Evolutionary conservation across 1,140 invertebrate genomes (phyloP).

Genomic region (Drosophila tristis): DNA sequence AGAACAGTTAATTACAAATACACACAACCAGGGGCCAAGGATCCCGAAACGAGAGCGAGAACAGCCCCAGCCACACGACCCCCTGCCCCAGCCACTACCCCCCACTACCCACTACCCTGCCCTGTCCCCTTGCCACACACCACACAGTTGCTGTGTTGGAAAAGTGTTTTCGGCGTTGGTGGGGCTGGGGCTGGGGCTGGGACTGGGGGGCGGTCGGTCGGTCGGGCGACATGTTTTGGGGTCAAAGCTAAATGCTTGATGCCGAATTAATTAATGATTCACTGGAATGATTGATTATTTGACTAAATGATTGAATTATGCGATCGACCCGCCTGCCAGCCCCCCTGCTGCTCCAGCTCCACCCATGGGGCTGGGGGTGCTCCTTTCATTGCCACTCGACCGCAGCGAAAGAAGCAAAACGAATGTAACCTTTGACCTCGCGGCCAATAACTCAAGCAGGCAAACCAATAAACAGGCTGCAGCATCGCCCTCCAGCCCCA

Average conservation of each 20-base stretch:
- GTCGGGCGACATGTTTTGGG: conserved; percentile 19
- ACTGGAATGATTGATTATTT: conserved; percentile 80
- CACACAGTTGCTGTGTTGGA: neutral
- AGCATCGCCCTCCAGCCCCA: conserved; percentile 4
- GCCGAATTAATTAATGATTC: conserved; percentile 79
- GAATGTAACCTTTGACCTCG: conserved; percentile 63
- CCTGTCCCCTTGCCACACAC: neutral
- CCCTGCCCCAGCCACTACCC: neutral
- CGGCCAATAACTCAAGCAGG: conserved; percentile 67
- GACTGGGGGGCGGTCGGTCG: conserved; percentile 13
- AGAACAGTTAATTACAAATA: conserved; percentile 80
- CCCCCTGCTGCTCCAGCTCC: no score
- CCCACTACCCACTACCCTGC: neutral
- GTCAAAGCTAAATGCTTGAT: conserved; percentile 72
- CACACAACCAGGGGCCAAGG: conserved; percentile 30
- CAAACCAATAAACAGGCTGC: conserved; percentile 39
- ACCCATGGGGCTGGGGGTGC: no score
- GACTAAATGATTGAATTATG: conserved; percentile 76
- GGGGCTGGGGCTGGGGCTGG: conserved; percentile 28
- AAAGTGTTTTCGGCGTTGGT: conserved; percentile 24
- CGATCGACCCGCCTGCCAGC: conserved; percentile 4
- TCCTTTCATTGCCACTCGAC: neutral
- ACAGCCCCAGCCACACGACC: conserved; percentile 1
- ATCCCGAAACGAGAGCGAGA: conserved; percentile 17
- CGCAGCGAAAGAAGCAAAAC: conserved; percentile 41